Conservation (phyloP, 1,140 invertebrate species). For the Drosophila nasuta region DNA sequence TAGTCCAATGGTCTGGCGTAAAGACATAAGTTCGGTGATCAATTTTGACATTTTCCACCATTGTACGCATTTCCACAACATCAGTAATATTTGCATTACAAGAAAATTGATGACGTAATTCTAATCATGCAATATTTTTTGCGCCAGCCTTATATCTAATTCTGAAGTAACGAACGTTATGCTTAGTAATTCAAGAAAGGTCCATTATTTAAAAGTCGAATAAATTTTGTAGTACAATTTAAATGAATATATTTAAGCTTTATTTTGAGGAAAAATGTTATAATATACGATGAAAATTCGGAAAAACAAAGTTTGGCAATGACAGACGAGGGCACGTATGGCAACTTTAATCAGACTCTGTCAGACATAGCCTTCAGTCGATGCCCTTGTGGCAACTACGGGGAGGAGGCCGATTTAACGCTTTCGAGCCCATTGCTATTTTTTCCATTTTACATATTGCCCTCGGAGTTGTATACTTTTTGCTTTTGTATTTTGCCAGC, state of each 20-base stretch:
- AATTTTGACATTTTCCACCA: too few relatives aligned
- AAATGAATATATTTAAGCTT: background rate
- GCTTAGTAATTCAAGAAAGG: too few relatives aligned
- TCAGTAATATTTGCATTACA: too few relatives aligned
- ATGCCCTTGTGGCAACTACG: slow-evolving; percentile 38
- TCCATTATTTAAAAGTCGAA: too few relatives aligned
- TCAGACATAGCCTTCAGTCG: slow-evolving; percentile 20
- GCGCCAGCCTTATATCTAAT: too few relatives aligned
- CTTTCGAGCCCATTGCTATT: slow-evolving; percentile 38
- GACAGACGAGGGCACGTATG: background rate
- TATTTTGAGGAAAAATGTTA: background rate
- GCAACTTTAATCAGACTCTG: slow-evolving; percentile 51
- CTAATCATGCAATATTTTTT: too few relatives aligned
- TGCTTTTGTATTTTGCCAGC: slow-evolving; percentile 63
- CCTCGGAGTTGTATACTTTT: slow-evolving; percentile 73
- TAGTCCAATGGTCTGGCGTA: too few relatives aligned
- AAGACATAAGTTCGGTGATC: too few relatives aligned
- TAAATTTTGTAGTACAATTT: background rate
- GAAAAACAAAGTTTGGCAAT: slow-evolving; percentile 1
- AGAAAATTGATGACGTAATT: too few relatives aligned
- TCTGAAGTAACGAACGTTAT: too few relatives aligned
- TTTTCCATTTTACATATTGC: slow-evolving; percentile 80
- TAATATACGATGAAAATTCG: slow-evolving; percentile 1
- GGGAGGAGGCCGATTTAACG: slow-evolving; percentile 38
- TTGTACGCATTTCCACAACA: too few relatives aligned